Percentiles rank a stretch among this genome's conserved stretches.
Evolutionary conservation across 2,113 vertebrate genomes (phyloP).

Genomic region (Perca schrenkii): DNA sequence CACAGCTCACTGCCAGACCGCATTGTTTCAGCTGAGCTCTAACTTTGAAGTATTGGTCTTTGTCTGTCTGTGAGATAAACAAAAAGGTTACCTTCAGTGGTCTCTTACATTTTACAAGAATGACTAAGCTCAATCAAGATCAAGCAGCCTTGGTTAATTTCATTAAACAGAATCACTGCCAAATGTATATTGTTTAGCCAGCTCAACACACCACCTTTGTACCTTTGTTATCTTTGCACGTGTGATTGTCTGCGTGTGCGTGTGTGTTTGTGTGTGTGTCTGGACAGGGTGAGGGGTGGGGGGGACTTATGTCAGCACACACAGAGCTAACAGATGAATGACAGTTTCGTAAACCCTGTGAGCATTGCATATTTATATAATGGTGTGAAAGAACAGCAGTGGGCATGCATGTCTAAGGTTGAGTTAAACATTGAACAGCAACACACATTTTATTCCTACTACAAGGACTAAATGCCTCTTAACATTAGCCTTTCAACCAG

Average conservation of each 20-base stretch:
- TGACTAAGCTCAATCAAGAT: background rate
- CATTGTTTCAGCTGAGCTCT: constrained; percentile 39
- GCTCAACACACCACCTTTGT: background rate
- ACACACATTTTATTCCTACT: constrained; percentile 14
- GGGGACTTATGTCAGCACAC: constrained; percentile 23
- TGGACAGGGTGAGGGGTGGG: background rate
- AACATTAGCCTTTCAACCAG: background rate
- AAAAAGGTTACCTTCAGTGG: constrained; percentile 9
- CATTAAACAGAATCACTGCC: background rate
- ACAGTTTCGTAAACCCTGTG: constrained; percentile 39
- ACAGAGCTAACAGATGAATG: constrained; percentile 27
- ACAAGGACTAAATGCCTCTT: constrained; percentile 12
- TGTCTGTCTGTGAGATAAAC: constrained; percentile 38
- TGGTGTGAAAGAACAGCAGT: constrained; percentile 12
- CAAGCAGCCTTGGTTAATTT: background rate
- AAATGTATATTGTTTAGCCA: background rate
- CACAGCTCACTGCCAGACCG: constrained; percentile 9
- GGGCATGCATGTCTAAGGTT: background rate
- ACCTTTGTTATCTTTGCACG: constrained; percentile 4
- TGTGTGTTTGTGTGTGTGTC: background rate
- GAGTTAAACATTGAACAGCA: constrained; percentile 62
- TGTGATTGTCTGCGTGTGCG: background rate
- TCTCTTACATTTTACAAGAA: background rate
- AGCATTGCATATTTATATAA: constrained; percentile 38
- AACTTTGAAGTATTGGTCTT: constrained; percentile 29